Evolutionary conservation across 2,797 vertebrate species (phyloP).

Genomic region (Botia almorhae): DNA sequence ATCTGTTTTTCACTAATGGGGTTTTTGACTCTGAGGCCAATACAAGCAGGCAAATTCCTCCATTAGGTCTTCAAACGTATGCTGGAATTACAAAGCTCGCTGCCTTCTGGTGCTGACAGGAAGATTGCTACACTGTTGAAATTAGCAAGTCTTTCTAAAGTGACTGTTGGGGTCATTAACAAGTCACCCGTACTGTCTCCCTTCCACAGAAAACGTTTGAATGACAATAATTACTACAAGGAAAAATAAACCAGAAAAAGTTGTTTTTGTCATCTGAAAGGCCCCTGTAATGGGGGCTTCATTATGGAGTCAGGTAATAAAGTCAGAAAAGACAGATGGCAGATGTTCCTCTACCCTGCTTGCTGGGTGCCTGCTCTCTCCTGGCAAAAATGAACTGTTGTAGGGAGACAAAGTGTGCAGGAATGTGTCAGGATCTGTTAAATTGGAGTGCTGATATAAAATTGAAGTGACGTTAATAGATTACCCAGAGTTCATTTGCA

Average conservation of each 20-base stretch:
- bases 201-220: conserved; percentile 59
- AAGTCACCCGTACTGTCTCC: no score
- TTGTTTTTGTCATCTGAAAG: conserved; percentile 66
- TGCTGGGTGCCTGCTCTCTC: conserved; percentile 65
- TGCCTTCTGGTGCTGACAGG: conserved; percentile 72
- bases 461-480: conserved; percentile 82
- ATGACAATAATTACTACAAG: conserved; percentile 77
- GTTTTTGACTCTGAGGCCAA: conserved; percentile 77
- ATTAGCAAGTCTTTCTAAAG: conserved; percentile 73
- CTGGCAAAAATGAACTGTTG: conserved; percentile 73
- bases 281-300: conserved; percentile 71
- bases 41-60: conserved; percentile 72
- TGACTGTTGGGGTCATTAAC: conserved; percentile 77
- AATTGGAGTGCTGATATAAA: conserved; percentile 80
- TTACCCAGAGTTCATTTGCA: conserved; percentile 81
- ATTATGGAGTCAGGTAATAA: conserved; percentile 80
- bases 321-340: conserved; percentile 78
- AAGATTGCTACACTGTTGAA: conserved; percentile 70
- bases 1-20: conserved; percentile 74
- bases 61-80: conserved; percentile 71
- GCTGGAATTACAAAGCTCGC: conserved; percentile 69
- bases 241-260: conserved; percentile 72
- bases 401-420: conserved; percentile 61
- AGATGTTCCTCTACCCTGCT: conserved; percentile 63
- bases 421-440: conserved; percentile 76